A percentile compares a stretch with the other conserved stretches of the same genome.
Evolutionary conservation across 2,797 vertebrate species (phyloP).

Genomic region (Enteromius viviparus): DNA sequence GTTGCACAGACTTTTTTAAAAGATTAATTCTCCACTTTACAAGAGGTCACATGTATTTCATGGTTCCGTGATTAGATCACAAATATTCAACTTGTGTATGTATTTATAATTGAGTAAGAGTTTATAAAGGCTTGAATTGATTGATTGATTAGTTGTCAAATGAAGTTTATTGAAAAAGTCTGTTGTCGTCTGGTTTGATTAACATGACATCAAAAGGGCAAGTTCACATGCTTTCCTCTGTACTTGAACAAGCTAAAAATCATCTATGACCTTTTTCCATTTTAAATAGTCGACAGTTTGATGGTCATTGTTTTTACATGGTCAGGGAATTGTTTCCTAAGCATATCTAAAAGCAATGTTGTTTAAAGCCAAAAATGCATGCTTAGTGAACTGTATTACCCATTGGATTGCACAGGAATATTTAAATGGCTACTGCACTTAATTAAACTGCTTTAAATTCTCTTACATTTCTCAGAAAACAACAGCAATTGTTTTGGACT

Average conservation of each 20-base stretch:
- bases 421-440: background rate
- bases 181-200: slow-evolving; percentile 52
- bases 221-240: slow-evolving; percentile 39
- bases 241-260: slow-evolving; percentile 54
- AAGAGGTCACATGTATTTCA: slow-evolving; percentile 50
- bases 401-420: background rate
- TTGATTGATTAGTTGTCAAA: slow-evolving; percentile 55
- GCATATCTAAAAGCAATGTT: background rate
- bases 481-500: slow-evolving; percentile 1
- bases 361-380: background rate
- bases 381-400: background rate
- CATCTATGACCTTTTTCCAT: slow-evolving; percentile 39
- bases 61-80: slow-evolving; percentile 38
- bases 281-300: background rate
- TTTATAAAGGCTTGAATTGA: slow-evolving; percentile 51
- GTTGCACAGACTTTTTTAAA: slow-evolving; percentile 20
- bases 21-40: slow-evolving; percentile 45
- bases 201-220: slow-evolving; percentile 49
- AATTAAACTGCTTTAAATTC: background rate
- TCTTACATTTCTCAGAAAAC: background rate
- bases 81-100: slow-evolving; percentile 29
- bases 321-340: slow-evolving; percentile 22
- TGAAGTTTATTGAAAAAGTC: slow-evolving; percentile 53
- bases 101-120: slow-evolving; percentile 56
- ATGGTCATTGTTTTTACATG: slow-evolving; percentile 4